Base-by-base conservation (phyloP, 1,140 invertebrate species). In the Pollicipes pollicipes region DNA sequence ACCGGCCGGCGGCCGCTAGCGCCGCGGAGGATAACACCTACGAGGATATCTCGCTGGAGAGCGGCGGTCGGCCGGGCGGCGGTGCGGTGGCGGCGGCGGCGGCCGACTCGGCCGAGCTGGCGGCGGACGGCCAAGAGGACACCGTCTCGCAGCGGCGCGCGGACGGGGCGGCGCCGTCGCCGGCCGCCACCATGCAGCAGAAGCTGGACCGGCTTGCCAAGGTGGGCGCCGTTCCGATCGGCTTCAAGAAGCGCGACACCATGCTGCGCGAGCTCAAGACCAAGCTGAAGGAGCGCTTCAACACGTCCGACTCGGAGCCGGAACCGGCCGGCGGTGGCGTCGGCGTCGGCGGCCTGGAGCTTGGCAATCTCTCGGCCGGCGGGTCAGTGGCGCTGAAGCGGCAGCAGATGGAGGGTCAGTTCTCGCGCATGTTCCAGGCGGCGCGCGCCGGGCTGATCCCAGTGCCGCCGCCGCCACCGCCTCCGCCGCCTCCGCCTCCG, bases 241-340 rank as follows among this genome's bases (percentile, higher is more conserved):
- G 73, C 29, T 73, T 71, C 28, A 73, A 66, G 32, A 73, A 75
- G 28, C 73, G 74, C 32, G 77, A 78, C 45, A 73, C 76, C 37
- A 76, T 77, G 76, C 77, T 78, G 37, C 75, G 74, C 0, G 77
- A 78, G 73, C 37, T 78, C 31, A 78, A 78, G 68, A 64, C 74
- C 1, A 78, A 77, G 31, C 67, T 77, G 63, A 74, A 74, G 69
- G 68, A 73, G 24, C 75, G 71, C 58, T 77, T 77, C 69, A 73
- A 72, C 32, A 30, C 69, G 16, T 66, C 58, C 29, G 69, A 68
- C 17, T 37, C 66, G n/a, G 66, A 72, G 58, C 71, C 73, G 3
- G 68, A 66, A n/a, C 27, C n/a, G 8, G 64, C 28, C 8, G 64
- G 10, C n/a, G 64, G 64, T 3, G 3, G 27, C n/a, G 13, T 10